These are phyloP conservation scores for Limnodromus scolopaceus DNA, from an alignment of 2,797 vertebrate species.

Conservation along the genomic window DNA sequence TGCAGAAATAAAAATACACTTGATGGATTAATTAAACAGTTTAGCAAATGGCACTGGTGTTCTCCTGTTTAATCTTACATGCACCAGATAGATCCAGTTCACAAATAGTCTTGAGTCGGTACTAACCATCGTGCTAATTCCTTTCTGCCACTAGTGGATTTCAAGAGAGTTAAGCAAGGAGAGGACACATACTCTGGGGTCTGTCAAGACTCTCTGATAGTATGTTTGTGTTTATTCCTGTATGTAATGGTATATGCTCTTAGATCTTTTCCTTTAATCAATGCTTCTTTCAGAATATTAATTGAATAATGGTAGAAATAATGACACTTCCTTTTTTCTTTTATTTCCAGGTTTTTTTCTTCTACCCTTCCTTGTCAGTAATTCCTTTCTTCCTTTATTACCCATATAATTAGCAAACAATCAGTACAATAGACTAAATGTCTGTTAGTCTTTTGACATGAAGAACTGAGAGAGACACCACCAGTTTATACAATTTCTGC, in stretches of 20 bases:
- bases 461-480: not conserved
- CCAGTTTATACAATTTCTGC: not conserved
- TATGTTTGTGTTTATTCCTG: not conserved
- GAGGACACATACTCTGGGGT: fast-evolving
- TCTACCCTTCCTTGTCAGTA: not conserved
- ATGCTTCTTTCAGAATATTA: not conserved
- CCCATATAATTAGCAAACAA: not conserved
- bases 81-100: not conserved
- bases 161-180: not conserved
- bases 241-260: not conserved
- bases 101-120: not conserved
- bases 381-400: not conserved
- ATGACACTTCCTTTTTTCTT: not conserved
- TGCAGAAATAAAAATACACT: not conserved
- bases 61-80: not conserved
- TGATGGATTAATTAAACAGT: not conserved
- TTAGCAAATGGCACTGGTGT: not conserved
- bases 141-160: not conserved
- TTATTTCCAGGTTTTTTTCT: not conserved
- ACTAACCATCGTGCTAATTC: not conserved
- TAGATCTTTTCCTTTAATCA: not conserved
- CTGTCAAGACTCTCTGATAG: not conserved
- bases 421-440: not conserved
- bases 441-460: not conserved
- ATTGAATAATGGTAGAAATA: not conserved